Evolutionary conservation across 2,113 vertebrate species (phyloP).

Genomic region (Anhinga rufa): DNA sequence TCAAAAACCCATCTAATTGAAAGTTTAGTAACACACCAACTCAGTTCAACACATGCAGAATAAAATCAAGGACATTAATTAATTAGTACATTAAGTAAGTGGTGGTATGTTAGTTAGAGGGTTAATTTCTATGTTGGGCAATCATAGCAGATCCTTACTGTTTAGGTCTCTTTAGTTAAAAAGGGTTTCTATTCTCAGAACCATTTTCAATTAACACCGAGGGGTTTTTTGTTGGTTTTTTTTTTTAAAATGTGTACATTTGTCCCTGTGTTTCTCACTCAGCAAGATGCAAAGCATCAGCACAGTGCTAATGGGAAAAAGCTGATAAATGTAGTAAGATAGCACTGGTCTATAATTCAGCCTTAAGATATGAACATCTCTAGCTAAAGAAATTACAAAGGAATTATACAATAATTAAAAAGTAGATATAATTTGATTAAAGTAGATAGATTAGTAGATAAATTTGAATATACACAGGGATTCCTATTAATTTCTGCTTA

Average conservation of each 20-base stretch:
- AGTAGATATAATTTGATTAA: background rate
- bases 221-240: background rate
- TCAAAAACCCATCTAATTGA: background rate
- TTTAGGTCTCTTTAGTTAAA: background rate
- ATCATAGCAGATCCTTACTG: background rate
- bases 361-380: background rate
- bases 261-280: background rate
- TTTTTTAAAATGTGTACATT: background rate
- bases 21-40: background rate
- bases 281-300: background rate
- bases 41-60: background rate
- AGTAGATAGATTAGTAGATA: background rate
- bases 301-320: background rate
- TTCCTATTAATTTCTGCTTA: background rate
- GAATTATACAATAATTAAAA: background rate
- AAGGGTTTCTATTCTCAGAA: background rate
- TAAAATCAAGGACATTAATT: constrained; percentile 15
- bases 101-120: background rate
- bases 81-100: background rate
- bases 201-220: background rate
- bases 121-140: background rate
- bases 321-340: background rate
- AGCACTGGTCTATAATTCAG: background rate
- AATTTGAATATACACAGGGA: background rate
- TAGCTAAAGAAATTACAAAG: background rate